Base-by-base conservation (phyloP, 1,140 invertebrate genomes). In the Macrosteles quadrilineatus region DNA sequence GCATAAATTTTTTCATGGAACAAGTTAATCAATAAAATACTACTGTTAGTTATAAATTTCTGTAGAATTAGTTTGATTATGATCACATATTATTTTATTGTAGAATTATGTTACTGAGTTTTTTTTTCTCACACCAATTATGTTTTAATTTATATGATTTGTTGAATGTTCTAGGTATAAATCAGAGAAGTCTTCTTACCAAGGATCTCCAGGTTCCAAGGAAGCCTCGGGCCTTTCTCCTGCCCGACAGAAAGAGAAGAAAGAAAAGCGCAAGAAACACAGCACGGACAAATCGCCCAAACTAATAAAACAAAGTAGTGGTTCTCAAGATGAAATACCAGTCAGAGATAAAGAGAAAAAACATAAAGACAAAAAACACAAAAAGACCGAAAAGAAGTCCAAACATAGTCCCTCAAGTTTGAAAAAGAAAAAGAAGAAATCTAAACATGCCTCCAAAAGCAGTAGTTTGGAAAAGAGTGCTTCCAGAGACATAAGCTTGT, bases 401-500 rank as follows among this genome's bases (percentile, higher is more conserved):
- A 87, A 77, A 36, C 69, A 77, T 29, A 80, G 78, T 57, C 81
- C 82, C 0, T 76, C 74, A 3, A 71, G 77, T 3, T 76, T 78
- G 0, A 91, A 90, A 78, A 91, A 90, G 79, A 87, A 87, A 12
- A 91, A 91, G 75, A 86, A 86, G 71, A 87, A 87, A 75, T 82
- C 83, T 1, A 88, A 88, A 73, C 85, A 89, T 45, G 79, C 83
- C 45, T 88, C 87, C 19, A 83, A 87, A 45, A 90, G 89, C 68
- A 81, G 87, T 0, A 91, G 89, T 75, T 79, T 82, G 65, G 70
- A 79, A 32, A 66, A 66, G 23, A 66, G 14, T 23, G 14, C 11
- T 25, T 66, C 63, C 11, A 43, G 63, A 23, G 63, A 66, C n/a
- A 25, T 66, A 21, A 66, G 63, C 27, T n/a, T 17, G 30, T 63